These are phyloP conservation scores for fruit fly (Drosophila melanogaster) DNA, from an alignment of 1,140 invertebrate species.

Conservation along the genomic window Release_6_plus_ISO1_MT NT_037436.4:22767501-22768000, in stretches of 20 bases:
- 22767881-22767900: background rate
- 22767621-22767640: slow-evolving; percentile 50
- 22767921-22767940: slow-evolving; percentile 3
- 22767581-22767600: slow-evolving; percentile 13
- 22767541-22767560: slow-evolving; percentile 33
- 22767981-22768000: slow-evolving; percentile 31
- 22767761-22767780: background rate
- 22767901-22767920: background rate
- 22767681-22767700: background rate
- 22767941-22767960: slow-evolving; percentile 19
- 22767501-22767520: slow-evolving; percentile 67
- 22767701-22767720: background rate
- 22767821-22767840: background rate
- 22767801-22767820: background rate
- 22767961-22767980: slow-evolving; percentile 30
- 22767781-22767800: background rate
- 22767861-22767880: slow-evolving; percentile 26
- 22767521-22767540: slow-evolving; percentile 65
- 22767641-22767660: slow-evolving; percentile 15
- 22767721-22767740: background rate
- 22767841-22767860: slow-evolving; percentile 25
- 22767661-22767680: slow-evolving; percentile 17
- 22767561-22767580: background rate
- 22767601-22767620: slow-evolving; percentile 25
- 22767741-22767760: background rate